Evolutionary conservation across 2,113 vertebrate species (phyloP), one percentile per base, ranked within the genome.

Genomic region (Oreochromis tanganicae): DNA sequence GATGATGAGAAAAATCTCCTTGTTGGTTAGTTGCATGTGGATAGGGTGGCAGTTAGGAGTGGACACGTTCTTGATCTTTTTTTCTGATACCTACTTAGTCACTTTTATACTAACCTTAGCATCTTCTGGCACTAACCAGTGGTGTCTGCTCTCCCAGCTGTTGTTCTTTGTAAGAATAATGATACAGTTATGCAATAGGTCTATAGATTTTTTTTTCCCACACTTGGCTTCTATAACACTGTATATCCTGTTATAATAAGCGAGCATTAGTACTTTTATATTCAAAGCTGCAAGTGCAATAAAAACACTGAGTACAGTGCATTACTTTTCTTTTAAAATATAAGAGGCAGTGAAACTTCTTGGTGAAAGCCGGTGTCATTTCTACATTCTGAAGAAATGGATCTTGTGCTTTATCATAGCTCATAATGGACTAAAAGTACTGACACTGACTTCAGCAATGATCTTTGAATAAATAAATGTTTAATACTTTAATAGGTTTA

Each of bases 1-100:
- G 66, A 66, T 24, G 2, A 46, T 9, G n/a, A 16, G 0, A 0
- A 27, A 43, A 71, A 43, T 13, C n/a, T 24, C 7, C 16, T 27
- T 43, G 38, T 46, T 71, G 38, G 21, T 71, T 71, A 24, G 36
- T n/a, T 71, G n/a, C 7, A 24, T 16, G 21, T 27, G 21, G n/a
- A 73, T 27, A 43, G 38, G 38, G n/a, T 9, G 12, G 66, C 38
- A 24, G 12, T 43, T 24, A 66, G 12, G 14, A 14, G 34, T 24
- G 63, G n/a, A 73, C 0, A 7, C 48, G 68, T 48, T 46, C 41
- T 27, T 46, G 21, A 73, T 16, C 8, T 4, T 27, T 46, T 73
- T 43, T 73, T 17, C 8, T 6, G 17, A 9, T 78, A 36, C 17
- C 17, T 2, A 34, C 32, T 34, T 34, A 32, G 29, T 34, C 59